Conservation (phyloP, 1,140 invertebrate genomes). For the Dendrolimus punctatus region DNA sequence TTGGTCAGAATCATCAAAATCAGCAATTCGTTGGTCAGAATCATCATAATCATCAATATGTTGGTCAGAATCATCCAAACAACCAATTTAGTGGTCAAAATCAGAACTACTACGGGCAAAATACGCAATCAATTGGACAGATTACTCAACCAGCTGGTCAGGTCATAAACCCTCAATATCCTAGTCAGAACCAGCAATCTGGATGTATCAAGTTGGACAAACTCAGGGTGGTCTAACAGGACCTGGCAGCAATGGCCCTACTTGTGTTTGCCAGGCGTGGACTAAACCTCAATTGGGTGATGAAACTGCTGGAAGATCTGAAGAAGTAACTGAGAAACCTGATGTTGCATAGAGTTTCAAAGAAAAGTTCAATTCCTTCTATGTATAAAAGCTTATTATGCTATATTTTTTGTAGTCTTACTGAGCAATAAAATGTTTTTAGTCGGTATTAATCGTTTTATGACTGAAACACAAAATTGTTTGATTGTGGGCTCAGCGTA, state of each 20-base stretch:
- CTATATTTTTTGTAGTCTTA: too few relatives aligned
- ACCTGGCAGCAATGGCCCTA: slow-evolving; percentile 34
- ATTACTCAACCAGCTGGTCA: slow-evolving; percentile 6
- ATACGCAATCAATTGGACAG: slow-evolving; percentile 7
- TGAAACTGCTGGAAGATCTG: slow-evolving; percentile 21
- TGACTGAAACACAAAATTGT: too few relatives aligned
- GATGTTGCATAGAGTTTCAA: neutral
- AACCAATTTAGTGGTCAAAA: neutral
- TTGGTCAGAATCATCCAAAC: neutral
- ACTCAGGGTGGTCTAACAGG: slow-evolving; percentile 20
- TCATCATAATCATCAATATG: neutral
- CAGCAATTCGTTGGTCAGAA: neutral
- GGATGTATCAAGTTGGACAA: neutral
- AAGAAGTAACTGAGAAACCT: slow-evolving; percentile 22
- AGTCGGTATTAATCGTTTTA: too few relatives aligned
- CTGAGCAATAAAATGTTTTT: too few relatives aligned
- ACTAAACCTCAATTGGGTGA: slow-evolving; percentile 37
- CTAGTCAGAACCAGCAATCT: neutral
- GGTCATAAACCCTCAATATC: slow-evolving; percentile 1
- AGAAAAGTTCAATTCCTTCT: too few relatives aligned
- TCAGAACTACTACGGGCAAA: neutral
- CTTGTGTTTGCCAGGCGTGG: slow-evolving; percentile 59
- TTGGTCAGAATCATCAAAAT: slow-evolving; percentile 1
- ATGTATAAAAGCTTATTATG: too few relatives aligned
- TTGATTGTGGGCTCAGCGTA: too few relatives aligned